These are phyloP conservation scores for Acipenser oxyrinchus DNA, from an alignment of 2,797 vertebrate species.

Conservation along the genomic window DNA sequence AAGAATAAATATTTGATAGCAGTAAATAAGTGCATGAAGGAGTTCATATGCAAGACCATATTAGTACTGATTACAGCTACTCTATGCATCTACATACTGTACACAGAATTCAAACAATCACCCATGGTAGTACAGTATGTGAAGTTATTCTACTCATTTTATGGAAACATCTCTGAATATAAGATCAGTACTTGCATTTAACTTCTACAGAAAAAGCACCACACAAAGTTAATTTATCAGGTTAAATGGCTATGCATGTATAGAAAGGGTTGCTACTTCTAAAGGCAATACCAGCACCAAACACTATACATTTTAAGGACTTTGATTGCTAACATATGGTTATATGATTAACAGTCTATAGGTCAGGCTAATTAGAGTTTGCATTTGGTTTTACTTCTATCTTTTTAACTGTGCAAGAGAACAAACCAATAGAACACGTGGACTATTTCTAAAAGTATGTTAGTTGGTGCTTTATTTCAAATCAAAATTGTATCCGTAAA, in stretches of 20 bases:
- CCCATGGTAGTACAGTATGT: no score
- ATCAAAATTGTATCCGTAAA: slow-evolving; percentile 14
- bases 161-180: background rate
- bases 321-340: slow-evolving; percentile 18
- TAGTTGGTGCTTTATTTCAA: slow-evolving; percentile 15
- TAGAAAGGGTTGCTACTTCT: slow-evolving; percentile 27
- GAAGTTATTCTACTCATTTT: background rate
- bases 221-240: slow-evolving; percentile 18
- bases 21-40: no score
- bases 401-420: slow-evolving; percentile 23
- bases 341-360: slow-evolving; percentile 41
- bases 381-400: slow-evolving; percentile 27
- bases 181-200: slow-evolving; percentile 3
- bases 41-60: no score
- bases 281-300: slow-evolving; percentile 27
- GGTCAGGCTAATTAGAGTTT: slow-evolving; percentile 40
- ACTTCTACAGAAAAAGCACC: slow-evolving; percentile 16
- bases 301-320: slow-evolving; percentile 25
- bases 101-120: no score
- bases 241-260: slow-evolving; percentile 24
- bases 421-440: slow-evolving; percentile 18
- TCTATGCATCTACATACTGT: no score
- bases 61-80: no score
- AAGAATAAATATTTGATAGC: no score
- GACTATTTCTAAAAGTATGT: slow-evolving; percentile 25